These are phyloP conservation scores for Sander vitreus DNA, from an alignment of 2,113 vertebrate genomes.

Conservation along the genomic window DNA sequence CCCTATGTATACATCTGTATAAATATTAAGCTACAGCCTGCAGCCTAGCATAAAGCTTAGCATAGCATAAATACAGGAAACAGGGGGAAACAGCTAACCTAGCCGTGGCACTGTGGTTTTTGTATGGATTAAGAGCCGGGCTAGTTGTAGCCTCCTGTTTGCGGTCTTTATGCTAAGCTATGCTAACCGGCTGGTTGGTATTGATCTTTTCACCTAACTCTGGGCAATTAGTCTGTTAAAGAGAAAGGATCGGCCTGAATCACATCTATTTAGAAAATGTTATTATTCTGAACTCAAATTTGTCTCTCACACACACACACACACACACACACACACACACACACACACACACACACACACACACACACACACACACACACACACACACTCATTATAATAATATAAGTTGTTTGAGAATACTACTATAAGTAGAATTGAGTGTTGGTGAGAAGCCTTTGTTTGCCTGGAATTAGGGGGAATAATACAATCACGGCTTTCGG, in stretches of 20 bases:
- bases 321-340: no score
- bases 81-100: neutral
- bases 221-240: no score
- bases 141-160: neutral
- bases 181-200: neutral
- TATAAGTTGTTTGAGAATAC: constrained; percentile 37
- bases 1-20: no score
- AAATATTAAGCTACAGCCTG: neutral
- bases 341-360: neutral
- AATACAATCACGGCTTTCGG: constrained; percentile 43
- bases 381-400: neutral
- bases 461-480: constrained; percentile 49
- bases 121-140: neutral
- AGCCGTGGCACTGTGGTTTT: neutral
- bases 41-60: neutral
- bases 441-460: constrained; percentile 42
- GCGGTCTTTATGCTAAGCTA: neutral
- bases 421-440: constrained; percentile 6
- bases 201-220: neutral
- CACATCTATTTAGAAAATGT: no score
- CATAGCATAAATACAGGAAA: neutral
- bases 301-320: no score
- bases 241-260: no score
- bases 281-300: no score
- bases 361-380: neutral